Evolutionary conservation across 1,140 invertebrate genomes (phyloP).

Genomic region (Pissodes strobi): DNA sequence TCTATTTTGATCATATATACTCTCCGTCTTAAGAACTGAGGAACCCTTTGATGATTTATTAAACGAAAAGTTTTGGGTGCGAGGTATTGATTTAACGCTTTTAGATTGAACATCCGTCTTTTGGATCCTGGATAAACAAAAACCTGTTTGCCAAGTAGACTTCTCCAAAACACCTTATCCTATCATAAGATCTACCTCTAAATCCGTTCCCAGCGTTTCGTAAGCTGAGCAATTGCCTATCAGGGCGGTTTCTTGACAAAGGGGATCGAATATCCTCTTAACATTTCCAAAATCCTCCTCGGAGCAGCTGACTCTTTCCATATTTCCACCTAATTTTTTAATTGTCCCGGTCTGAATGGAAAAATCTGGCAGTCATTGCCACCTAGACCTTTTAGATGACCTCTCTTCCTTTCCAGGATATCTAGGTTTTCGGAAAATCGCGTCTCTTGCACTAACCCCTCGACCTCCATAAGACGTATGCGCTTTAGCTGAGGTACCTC

Average conservation of each 20-base stretch:
- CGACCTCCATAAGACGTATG: background rate
- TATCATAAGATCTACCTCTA: background rate
- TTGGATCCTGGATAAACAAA: too few relatives aligned
- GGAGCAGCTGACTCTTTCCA: background rate
- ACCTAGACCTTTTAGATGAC: too few relatives aligned
- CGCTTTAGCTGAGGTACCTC: background rate
- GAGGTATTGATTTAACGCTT: too few relatives aligned
- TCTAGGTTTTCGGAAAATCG: too few relatives aligned
- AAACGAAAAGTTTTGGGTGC: too few relatives aligned
- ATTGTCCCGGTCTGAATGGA: too few relatives aligned
- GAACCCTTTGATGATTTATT: constrained; percentile 1
- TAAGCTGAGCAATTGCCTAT: background rate
- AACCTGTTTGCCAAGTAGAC: background rate
- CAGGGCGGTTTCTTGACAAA: background rate
- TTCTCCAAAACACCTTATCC: background rate
- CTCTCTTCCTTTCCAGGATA: too few relatives aligned
- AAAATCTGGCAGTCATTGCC: too few relatives aligned
- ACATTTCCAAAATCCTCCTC: background rate
- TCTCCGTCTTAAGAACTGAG: background rate
- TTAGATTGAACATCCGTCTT: too few relatives aligned
- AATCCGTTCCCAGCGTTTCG: background rate
- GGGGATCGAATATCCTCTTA: background rate
- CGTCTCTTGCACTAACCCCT: background rate
- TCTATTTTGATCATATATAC: background rate
- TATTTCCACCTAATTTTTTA: background rate